phyloP scores from a whole-genome alignment of 2,888 invertebrate genomes.

The Pristionchus maxplancki region DNA sequence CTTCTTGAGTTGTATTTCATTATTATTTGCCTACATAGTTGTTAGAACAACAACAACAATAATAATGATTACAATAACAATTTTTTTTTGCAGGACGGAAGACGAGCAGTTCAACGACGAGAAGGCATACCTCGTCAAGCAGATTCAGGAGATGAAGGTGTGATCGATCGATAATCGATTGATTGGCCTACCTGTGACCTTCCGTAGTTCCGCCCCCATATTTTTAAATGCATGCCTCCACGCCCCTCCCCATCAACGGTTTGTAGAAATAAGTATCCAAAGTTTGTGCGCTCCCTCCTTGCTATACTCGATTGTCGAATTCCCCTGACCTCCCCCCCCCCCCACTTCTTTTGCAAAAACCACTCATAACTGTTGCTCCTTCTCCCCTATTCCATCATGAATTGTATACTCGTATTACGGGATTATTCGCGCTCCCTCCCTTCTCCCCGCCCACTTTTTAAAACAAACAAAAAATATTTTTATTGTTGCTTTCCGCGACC shows the following conservation, averaged over 20 bases:
- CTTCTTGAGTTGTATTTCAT: too few species aligned
- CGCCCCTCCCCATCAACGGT: background rate
- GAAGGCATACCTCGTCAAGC: slow-evolving; percentile 99
- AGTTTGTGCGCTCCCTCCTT: background rate
- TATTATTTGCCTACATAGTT: too few species aligned
- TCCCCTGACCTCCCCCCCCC: background rate
- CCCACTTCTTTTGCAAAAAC: background rate
- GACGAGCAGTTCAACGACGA: slow-evolving; percentile 90
- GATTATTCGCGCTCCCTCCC: background rate
- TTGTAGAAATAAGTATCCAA: slow-evolving; percentile 41
- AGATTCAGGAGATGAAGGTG: slow-evolving; percentile 95
- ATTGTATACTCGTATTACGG: slow-evolving; percentile 43
- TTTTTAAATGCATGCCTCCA: background rate
- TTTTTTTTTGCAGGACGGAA: slow-evolving; percentile 39
- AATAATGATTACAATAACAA: background rate
- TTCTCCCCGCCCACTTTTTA: background rate
- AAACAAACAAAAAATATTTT: background rate
- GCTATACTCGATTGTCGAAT: background rate
- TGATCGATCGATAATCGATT: slow-evolving; percentile 1
- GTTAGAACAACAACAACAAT: too few species aligned
- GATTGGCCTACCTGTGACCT: background rate
- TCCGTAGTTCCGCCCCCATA: background rate
- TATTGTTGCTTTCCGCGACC: background rate
- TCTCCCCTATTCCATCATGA: background rate
- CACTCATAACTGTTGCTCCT: background rate